phyloP scores from a whole-genome alignment of 2,797 vertebrate species.

The Silurus aristotelis region DNA sequence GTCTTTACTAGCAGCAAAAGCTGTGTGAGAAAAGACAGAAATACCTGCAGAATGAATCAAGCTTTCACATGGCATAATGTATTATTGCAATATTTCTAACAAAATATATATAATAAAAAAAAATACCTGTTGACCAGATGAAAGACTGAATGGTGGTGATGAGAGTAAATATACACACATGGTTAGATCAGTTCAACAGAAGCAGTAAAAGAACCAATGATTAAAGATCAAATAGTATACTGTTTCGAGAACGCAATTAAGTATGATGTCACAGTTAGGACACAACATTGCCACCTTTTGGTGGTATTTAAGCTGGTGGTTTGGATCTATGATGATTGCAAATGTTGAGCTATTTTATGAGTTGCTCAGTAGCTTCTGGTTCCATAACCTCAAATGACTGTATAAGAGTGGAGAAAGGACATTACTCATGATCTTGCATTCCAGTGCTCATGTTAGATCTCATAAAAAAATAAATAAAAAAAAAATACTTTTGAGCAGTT shows the following conservation, averaged over 20 bases:
- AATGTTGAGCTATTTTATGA: too few relatives aligned
- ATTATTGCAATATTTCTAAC: too few relatives aligned
- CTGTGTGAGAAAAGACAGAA: slow-evolving; percentile 11
- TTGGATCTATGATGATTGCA: too few relatives aligned
- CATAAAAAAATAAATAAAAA: too few relatives aligned
- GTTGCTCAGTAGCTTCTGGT: too few relatives aligned
- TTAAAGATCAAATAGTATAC: background rate
- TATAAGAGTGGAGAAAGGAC: too few relatives aligned
- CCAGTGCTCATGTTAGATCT: too few relatives aligned
- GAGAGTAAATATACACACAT: slow-evolving; percentile 21
- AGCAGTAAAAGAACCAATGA: background rate
- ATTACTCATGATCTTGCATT: too few relatives aligned
- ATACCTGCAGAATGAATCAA: background rate
- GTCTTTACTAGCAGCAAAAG: background rate
- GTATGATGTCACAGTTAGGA: background rate
- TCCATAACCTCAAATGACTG: too few relatives aligned
- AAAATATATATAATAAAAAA: too few relatives aligned
- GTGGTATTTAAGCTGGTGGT: background rate
- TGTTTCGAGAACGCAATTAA: background rate
- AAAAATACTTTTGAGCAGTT: too few relatives aligned
- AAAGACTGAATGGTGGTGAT: slow-evolving; percentile 26
- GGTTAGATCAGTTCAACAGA: background rate
- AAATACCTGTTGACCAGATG: slow-evolving; percentile 56
- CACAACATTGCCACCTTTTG: background rate
- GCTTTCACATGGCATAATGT: background rate